Evolutionary conservation across 2,797 vertebrate species (phyloP), one percentile per base, ranked within the genome.

Genomic region (Labeo calbasu): DNA sequence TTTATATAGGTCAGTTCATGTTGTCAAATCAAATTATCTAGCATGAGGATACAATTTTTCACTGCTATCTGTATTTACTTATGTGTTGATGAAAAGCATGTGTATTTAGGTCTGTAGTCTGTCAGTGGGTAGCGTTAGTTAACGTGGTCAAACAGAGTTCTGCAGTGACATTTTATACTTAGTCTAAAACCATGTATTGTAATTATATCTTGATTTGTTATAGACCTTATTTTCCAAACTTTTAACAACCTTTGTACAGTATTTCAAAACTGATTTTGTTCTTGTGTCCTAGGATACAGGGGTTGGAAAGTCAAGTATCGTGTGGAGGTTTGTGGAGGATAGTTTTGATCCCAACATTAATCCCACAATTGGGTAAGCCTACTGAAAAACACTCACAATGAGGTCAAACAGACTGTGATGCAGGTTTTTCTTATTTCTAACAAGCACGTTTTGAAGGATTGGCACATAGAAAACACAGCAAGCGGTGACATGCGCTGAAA

Each of bases 301-400:
- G 21, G 96, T 96, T 87, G 95, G 95, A 85, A 97, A 96, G 91
- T 97, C 96, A 2, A 96, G 98, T 91, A 96, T 97, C 1, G 97
- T 97, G 59, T 97, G 96, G 94, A 94, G 98, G 88, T 99, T 99
- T 92, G 98, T 99, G 48, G 98, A 99, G 91, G 97, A 99, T 88
- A 99, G 96, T 88, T 99, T 99, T 91, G 98, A 99, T 92, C 98
- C 98, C 73, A 99, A 99, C 90, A 99, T 99, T 88, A 99, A 98
- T 93, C 98, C 98, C 86, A 99, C 98, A 40, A 99, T 99, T 90
- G 98, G 98, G 98, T 99, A 94, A 95, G 96, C 25, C 32, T 13
- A 55, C 85, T 48, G 6, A 32, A 53, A 78, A 63, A 70, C 53
- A 0, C 14, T 55, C 28, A 28, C 63, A 23, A 1, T 15, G 5